phyloP scores from a whole-genome alignment of 1,140 invertebrate genomes.

The Galleria mellonella region DNA sequence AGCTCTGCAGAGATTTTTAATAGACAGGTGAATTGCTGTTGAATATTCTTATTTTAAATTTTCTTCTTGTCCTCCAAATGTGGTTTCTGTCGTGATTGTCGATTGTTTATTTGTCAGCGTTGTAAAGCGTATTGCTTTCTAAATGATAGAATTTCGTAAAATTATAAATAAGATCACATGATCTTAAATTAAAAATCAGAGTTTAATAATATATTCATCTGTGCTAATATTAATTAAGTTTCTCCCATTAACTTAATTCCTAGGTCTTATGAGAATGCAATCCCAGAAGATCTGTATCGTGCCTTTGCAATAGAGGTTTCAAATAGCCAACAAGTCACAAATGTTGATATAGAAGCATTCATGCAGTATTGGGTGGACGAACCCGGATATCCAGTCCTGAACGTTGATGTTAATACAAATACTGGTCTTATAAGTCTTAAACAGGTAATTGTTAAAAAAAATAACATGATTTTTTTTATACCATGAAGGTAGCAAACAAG shows the following conservation, averaged over 20 bases:
- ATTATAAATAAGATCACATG: too few species aligned
- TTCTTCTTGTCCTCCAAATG: too few species aligned
- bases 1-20: slow-evolving; percentile 76
- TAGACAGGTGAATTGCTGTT: slow-evolving; percentile 68
- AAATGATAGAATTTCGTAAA: too few species aligned
- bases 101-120: too few species aligned
- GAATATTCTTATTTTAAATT: too few species aligned
- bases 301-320: slow-evolving; percentile 32
- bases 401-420: slow-evolving; percentile 67
- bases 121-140: too few species aligned
- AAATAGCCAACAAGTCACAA: slow-evolving; percentile 21
- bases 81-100: too few species aligned
- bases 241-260: slow-evolving; percentile 11
- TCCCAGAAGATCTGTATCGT: slow-evolving; percentile 38
- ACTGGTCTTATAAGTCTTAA: slow-evolving; percentile 52
- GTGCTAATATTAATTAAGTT: too few species aligned
- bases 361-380: slow-evolving; percentile 76
- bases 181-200: too few species aligned
- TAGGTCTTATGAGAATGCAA: slow-evolving; percentile 44
- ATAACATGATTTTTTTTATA: too few species aligned
- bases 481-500: too few species aligned
- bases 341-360: slow-evolving; percentile 29
- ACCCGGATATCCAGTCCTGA: slow-evolving; percentile 83
- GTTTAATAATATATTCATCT: too few species aligned
- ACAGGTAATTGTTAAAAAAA: slow-evolving; percentile 55